Conservation (phyloP, 2,797 vertebrate species). For the Psittacula echo region DNA sequence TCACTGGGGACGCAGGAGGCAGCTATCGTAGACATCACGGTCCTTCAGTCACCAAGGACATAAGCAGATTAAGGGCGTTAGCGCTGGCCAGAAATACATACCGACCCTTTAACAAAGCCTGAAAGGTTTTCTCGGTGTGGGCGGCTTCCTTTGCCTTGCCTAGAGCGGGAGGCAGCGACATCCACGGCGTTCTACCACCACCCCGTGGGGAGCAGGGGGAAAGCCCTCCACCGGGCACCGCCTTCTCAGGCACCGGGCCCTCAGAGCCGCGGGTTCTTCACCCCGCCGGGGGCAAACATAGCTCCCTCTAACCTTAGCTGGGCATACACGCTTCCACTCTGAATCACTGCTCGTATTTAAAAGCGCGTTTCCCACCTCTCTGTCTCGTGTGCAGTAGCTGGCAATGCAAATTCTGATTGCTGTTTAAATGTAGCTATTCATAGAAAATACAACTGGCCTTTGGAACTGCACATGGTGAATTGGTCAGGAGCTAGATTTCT, state of each 20-base stretch:
- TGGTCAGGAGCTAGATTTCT: not conserved
- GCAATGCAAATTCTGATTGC: not conserved
- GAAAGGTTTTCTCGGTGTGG: not conserved
- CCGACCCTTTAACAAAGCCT: not conserved
- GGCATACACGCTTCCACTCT: too few relatives aligned
- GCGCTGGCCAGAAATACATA: not conserved
- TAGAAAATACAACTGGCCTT: not conserved
- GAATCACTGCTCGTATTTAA: rapidly evolving
- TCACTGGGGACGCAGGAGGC: rapidly evolving
- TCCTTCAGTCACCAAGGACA: not conserved
- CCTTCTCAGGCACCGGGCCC: not conserved
- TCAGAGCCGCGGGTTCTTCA: too few relatives aligned
- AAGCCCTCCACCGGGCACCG: rapidly evolving
- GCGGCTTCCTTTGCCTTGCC: not conserved
- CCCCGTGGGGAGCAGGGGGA: not conserved
- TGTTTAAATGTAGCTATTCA: not conserved
- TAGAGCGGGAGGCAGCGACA: not conserved
- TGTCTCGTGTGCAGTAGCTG: not conserved
- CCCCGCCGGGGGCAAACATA: rapidly evolving
- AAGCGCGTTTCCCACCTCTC: rapidly evolving
- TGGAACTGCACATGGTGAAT: not conserved
- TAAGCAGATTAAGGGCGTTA: not conserved
- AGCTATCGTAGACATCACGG: not conserved
- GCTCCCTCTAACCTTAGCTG: not conserved
- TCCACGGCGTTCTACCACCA: constrained; percentile 16